Conservation (phyloP, 1,140 invertebrate genomes). For the Micrasema longulum region DNA sequence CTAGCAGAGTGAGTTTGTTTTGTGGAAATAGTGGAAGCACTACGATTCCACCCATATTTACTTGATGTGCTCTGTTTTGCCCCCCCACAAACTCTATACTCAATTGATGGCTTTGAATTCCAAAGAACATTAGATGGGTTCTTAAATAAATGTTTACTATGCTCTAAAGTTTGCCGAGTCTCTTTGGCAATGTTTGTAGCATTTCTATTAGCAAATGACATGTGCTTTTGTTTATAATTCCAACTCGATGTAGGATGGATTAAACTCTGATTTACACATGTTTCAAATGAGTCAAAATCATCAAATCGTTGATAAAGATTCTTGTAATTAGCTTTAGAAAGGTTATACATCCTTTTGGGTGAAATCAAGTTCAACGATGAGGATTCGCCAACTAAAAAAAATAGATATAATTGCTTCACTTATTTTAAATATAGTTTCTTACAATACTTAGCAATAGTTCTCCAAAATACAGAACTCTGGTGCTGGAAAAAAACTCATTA, state of each 20-base stretch:
- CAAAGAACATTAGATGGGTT: constrained; percentile 25
- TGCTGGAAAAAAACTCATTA: too few relatives aligned
- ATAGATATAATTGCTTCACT: too few relatives aligned
- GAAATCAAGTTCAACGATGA: too few relatives aligned
- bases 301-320: constrained; percentile 2
- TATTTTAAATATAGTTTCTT: too few relatives aligned
- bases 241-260: too few relatives aligned
- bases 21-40: neutral
- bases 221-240: neutral
- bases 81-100: neutral
- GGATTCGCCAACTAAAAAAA: constrained; percentile 19
- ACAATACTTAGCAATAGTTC: too few relatives aligned
- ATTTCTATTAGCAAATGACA: constrained; percentile 7
- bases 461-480: too few relatives aligned
- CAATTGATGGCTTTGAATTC: constrained; percentile 21
- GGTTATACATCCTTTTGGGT: neutral
- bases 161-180: neutral
- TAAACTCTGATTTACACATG: neutral
- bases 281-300: constrained; percentile 26
- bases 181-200: constrained; percentile 5
- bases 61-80: too few relatives aligned
- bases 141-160: constrained; percentile 15
- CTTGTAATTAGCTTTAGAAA: constrained; percentile 7
- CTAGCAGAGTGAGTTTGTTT: too few relatives aligned
- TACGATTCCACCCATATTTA: constrained; percentile 7